Evolutionary conservation across 2,797 vertebrate species (phyloP).

Genomic region (Momotus momota): DNA sequence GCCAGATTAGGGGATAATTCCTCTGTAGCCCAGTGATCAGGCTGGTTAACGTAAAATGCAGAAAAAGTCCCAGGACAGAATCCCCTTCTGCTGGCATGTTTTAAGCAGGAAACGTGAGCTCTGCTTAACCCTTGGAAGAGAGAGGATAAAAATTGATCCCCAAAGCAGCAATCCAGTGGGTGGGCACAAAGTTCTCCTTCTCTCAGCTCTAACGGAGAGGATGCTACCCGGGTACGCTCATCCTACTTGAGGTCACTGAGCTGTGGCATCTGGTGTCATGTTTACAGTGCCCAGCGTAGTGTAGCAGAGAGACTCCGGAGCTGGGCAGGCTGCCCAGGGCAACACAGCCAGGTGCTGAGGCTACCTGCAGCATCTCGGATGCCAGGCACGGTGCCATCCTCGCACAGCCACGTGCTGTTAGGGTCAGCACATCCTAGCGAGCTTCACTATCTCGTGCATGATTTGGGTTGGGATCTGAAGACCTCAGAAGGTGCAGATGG

Average conservation of each 20-base stretch:
- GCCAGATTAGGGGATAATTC: conserved; percentile 40
- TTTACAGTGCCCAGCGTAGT: fast-evolving
- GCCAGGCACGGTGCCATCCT: neutral
- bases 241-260: fast-evolving
- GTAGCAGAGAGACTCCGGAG: too few species aligned
- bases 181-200: neutral
- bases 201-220: fast-evolving
- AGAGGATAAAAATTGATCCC: neutral
- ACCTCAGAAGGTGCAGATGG: neutral
- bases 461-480: neutral
- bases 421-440: fast-evolving
- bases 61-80: conserved; percentile 36
- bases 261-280: neutral
- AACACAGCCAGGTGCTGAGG: fast-evolving
- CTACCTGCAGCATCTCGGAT: neutral
- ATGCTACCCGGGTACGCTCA: fast-evolving
- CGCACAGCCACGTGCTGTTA: fast-evolving
- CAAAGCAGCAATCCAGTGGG: neutral
- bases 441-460: fast-evolving
- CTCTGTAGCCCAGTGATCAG: neutral
- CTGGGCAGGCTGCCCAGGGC: neutral
- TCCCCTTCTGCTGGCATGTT: neutral
- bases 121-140: neutral
- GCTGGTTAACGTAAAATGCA: neutral
- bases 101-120: neutral